Evolutionary conservation across 1,140 invertebrate species (phyloP).

Genomic region (Scaptomyza montana): DNA sequence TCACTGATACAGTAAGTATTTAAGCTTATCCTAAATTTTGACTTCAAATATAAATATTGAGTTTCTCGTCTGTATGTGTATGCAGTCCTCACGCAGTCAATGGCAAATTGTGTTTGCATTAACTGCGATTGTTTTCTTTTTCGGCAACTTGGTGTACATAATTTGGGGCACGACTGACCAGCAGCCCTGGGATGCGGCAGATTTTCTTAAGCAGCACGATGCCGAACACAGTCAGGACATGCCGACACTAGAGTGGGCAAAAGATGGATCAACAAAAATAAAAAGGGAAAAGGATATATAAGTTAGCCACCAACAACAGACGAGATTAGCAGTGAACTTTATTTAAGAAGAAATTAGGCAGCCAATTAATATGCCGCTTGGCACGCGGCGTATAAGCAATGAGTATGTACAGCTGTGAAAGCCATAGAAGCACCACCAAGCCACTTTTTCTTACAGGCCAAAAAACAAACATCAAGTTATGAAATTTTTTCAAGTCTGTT

Average conservation of each 20-base stretch:
- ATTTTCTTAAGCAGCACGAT: conserved; percentile 51
- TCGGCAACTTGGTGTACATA: conserved; percentile 88
- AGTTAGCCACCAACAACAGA: not conserved
- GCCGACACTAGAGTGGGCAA: not conserved
- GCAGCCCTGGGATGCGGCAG: conserved; percentile 87
- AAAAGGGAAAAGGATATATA: conserved; percentile 11
- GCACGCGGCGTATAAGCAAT: conserved; percentile 38
- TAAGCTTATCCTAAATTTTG: not conserved
- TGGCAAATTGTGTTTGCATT: conserved; percentile 92
- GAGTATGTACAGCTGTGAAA: not conserved
- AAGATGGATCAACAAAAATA: not conserved
- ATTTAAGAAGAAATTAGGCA: conserved; percentile 35
- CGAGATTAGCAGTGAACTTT: conserved; percentile 14
- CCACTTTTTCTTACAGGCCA: no score
- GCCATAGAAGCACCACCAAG: no score
- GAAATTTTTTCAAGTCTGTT: no score
- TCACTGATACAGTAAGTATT: conserved; percentile 86
- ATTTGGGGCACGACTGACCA: conserved; percentile 87
- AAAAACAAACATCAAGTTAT: no score
- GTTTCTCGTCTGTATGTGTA: conserved; percentile 58
- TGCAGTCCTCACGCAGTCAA: conserved; percentile 84
- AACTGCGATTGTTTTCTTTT: conserved; percentile 87
- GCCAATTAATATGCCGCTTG: conserved; percentile 25
- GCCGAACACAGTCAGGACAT: conserved; percentile 17
- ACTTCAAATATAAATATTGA: not conserved